These are phyloP conservation scores for Prunella himalayana DNA, from an alignment of 2,113 vertebrate species.

Conservation along the genomic window DNA sequence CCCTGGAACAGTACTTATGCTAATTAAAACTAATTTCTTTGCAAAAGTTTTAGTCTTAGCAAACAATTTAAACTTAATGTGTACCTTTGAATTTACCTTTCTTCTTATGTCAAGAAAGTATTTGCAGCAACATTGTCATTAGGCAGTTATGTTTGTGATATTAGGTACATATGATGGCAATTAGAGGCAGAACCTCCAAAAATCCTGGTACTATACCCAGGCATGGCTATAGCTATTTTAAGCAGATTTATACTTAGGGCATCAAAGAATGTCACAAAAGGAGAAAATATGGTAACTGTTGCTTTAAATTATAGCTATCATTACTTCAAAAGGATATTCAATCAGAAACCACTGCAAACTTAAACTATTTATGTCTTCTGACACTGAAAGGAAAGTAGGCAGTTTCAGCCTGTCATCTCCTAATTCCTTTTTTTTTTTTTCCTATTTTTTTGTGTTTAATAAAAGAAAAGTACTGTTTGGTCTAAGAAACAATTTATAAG, in stretches of 20 bases:
- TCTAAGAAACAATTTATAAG: conserved; percentile 44
- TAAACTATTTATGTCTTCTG: conserved; percentile 75
- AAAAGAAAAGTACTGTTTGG: neutral
- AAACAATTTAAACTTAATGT: conserved; percentile 36
- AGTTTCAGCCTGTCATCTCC: conserved; percentile 70
- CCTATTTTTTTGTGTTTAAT: neutral
- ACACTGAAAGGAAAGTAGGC: conserved; percentile 71
- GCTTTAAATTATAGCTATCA: conserved; percentile 84
- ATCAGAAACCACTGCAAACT: conserved; percentile 75
- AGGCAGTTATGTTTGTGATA: conserved; percentile 61
- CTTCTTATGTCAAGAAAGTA: conserved; percentile 58
- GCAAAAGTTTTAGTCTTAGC: conserved; percentile 21
- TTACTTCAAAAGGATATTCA: conserved; percentile 83
- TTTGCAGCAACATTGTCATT: conserved; percentile 57
- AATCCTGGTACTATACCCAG: conserved; percentile 62
- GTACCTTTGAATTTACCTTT: conserved; percentile 48
- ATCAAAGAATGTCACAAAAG: conserved; percentile 75
- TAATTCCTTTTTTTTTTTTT: neutral
- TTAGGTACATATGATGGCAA: conserved; percentile 79
- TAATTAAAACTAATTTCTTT: conserved; percentile 50
- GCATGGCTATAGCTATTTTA: conserved; percentile 71
- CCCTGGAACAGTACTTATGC: conserved; percentile 5
- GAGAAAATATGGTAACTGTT: conserved; percentile 83
- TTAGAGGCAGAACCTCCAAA: conserved; percentile 70
- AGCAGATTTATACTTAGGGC: conserved; percentile 76